Percentiles rank a stretch among this genome's conserved stretches.
Evolutionary conservation across 2,113 vertebrate species (phyloP).

Genomic region (Salminus brasiliensis): DNA sequence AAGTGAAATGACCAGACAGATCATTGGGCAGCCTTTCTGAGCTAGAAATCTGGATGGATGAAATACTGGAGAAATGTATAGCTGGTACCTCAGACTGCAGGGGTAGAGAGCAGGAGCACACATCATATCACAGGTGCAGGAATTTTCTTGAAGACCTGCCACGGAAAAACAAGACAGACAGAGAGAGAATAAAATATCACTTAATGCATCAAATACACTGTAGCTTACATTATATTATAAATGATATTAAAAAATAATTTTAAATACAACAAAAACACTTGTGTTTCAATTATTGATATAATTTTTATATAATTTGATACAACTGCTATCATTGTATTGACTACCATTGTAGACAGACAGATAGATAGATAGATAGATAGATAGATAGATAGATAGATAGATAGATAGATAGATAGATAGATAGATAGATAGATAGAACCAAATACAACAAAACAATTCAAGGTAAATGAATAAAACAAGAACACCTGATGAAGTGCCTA

Average conservation of each 20-base stretch:
- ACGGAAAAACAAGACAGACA: conserved; percentile 21
- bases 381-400: no score
- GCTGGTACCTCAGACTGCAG: conserved; percentile 73
- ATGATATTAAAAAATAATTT: background rate
- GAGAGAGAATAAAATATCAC: background rate
- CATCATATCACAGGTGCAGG: conserved; percentile 80
- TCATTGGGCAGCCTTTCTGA: background rate
- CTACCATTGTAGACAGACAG: no score
- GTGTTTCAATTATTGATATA: no score
- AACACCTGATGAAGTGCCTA: no score
- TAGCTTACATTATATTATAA: background rate
- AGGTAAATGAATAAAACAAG: background rate
- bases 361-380: no score
- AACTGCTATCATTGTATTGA: no score
- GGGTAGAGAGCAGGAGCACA: conserved; percentile 62
- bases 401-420: background rate
- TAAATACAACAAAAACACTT: background rate
- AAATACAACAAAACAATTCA: background rate
- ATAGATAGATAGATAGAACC: background rate
- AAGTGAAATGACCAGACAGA: background rate
- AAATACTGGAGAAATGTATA: conserved; percentile 3
- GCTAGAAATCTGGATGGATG: background rate
- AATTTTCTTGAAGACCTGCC: conserved; percentile 83
- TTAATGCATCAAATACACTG: background rate
- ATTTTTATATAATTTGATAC: no score